Base-by-base conservation (phyloP, 1,140 invertebrate genomes). In the Sipha flava region DNA sequence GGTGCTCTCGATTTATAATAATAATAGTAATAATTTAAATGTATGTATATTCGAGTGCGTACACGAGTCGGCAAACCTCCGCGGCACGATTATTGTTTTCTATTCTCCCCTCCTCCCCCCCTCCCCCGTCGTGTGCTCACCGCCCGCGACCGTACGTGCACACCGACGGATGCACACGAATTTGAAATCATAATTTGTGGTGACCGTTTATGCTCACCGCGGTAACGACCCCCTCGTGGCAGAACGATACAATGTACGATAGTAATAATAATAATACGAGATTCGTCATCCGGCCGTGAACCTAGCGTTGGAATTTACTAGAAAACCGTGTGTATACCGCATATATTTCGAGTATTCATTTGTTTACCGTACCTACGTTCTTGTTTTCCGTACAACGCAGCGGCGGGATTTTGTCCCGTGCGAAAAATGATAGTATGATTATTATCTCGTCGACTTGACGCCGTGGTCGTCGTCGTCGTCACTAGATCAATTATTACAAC, bases 61-160 rank as follows among this genome's bases (percentile, higher is more conserved):
- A 16, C 26, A 23, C 64, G 37, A 66, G 64, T 40, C 64, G 37
- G 64, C 64, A 66, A 66, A 52, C 72, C 45, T 52, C 72, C 45
- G 72, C 47, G 2, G 52, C 73, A 77, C 73, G 73, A 77, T 77
- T 77, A 77, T 43, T 59, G 52, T 77, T 77, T 77, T 57, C 47
- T 75, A 43, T 66, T 66, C 21, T 26, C 37, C 62, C 62, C 3
- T n/a, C n/a, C n/a, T n/a, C n/a, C n/a, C 34, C 57, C 2, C 26
- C 57, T 7, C 1, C 3, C 52, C 43, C 43, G 43, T 12, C 43
- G 43, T n/a, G n/a, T n/a, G 14, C 43, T 45, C 43, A 45, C 12
- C 12, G 9, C 43, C 9, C 43, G 14, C n/a, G n/a, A n/a, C n/a
- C n/a, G n/a, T 62, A 62, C 14, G 6, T 1, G 1, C 18, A n/a